Percentiles rank a stretch among this genome's conserved stretches.
Conservation (phyloP, 2,113 vertebrate genomes). For the Eptesicus fuscus region DNA sequence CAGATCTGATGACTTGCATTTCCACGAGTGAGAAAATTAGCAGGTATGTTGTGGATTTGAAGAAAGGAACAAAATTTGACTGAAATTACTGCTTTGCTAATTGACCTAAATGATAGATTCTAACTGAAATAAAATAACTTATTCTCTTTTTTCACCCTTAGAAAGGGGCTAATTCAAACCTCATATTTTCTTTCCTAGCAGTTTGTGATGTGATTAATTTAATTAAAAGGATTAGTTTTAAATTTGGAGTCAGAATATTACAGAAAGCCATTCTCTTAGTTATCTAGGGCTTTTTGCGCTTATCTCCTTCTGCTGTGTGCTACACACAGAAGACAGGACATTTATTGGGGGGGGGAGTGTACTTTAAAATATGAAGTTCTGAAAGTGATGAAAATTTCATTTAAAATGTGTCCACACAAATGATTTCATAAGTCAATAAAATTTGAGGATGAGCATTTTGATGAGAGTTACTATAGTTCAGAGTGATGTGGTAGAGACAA, state of each 20-base stretch:
- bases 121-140: not conserved
- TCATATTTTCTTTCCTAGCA: not conserved
- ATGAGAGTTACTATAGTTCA: not conserved
- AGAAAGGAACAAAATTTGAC: not conserved
- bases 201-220: not conserved
- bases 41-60: not conserved
- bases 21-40: not conserved
- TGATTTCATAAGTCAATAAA: not conserved
- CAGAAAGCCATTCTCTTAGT: not conserved
- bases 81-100: not conserved
- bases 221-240: not conserved
- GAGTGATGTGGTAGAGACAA: not conserved
- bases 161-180: not conserved
- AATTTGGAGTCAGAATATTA: not conserved
- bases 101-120: slow-evolving; percentile 9
- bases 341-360: not conserved
- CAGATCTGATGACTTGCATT: not conserved
- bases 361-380: not conserved
- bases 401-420: not conserved
- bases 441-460: not conserved
- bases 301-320: not conserved
- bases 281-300: not conserved
- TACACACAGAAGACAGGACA: not conserved
- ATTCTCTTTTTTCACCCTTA: not conserved
- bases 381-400: not conserved